Base-by-base conservation (phyloP, 2,113 vertebrate genomes). In the Cebus imitator region DNA sequence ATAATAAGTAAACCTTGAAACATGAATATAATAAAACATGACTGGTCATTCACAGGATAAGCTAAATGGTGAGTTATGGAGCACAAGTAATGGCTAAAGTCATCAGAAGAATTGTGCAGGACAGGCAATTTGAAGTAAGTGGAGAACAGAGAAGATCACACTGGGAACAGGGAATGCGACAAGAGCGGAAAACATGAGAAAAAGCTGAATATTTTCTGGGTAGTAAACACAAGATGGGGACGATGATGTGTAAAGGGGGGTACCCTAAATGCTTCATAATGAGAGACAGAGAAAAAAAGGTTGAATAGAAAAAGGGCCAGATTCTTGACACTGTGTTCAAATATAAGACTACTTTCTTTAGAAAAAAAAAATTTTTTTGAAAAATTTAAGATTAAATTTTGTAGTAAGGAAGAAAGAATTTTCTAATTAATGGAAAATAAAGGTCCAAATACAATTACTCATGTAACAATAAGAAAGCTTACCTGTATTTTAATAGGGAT, bases 1-100 rank as follows among this genome's bases (percentile, higher is more conserved):
- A 50, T 81, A 43, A 32, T 87, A 68, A 57, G 20, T 86, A 91
- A 95, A 85, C 90, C 45, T 88, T 68, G 64, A 96, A 82, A 78
- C 81, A 93, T 68, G 9, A 90, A 8, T 66, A 6, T 43, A 88
- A 76, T 88, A 82, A 93, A 95, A 81, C n/a, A 40, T 73, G 52
- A 91, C 90, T 94, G 35, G 14, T 3, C 20, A 58, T 58, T 87
- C 52, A 84, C 21, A 94, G 66, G 87, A 55, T 94, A 91, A 32
- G 14, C 23, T 94, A 88, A 90, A 57, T 86, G 45, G 27, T 82
- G 50, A 83, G 32, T 87, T 91, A 50, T 35, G 7, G 7, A 45
- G 40, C 48, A 40, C 20, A 32, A 78, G 2, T 87, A 87, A 73
- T 66, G 52, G 11, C 43, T 76, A 76, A 85, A 37, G 50, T 80